Base-by-base conservation (phyloP, 2,888 invertebrate genomes). In the Acrobasis consociella region DNA sequence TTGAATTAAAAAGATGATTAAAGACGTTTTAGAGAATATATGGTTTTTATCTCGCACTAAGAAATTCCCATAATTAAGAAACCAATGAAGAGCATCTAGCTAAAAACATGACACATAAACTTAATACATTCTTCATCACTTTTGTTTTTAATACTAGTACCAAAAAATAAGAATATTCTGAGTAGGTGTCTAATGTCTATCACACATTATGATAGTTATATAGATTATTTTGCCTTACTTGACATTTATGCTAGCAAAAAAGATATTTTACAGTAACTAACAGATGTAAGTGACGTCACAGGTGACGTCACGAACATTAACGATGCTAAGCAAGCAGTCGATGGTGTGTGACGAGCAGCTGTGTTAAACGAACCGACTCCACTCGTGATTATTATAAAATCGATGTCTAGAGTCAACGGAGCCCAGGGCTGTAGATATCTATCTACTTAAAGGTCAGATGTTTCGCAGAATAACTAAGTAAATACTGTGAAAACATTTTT, bases 301-400 rank as follows among this genome's bases (percentile, higher is more conserved):
- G 3, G 38, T 55, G 38, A 59, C 59, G 50, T 38, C 38, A 49
- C 15, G 37, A 60, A 15, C 55, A 11, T 10, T 49, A 60, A 39
- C 49, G 55, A 62, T 38, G 16, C 37, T 55, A 60, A 16, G 11
- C 16, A 50, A 51, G 38, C 38, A 50, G 51, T 39, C 60, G 51
- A 60, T 60, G 60, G 46, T 15, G 62, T 49, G 55, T 49, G 55
- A 62, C 53, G 49, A 38, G 16, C 62, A 62, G 62, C 62, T 62
- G 62, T 37, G 62, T 16, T 31, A 55, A 62, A 31, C 62, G 55
- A 49, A 62, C 62, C 62, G 55, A 55, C 22, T 17, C 50, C 49
- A 53, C 17, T 55, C 62, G 31, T 55, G 31, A 62, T 55, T 55
- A 55, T 62, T 61, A 49, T 61, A 31, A 62, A 62, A 55, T 61